Percentiles rank a stretch among this genome's conserved stretches.
These are phyloP conservation scores for Siderastrea radians DNA, from an alignment of 92 coral and sea anemone species.

Conservation along the genomic window DNA sequence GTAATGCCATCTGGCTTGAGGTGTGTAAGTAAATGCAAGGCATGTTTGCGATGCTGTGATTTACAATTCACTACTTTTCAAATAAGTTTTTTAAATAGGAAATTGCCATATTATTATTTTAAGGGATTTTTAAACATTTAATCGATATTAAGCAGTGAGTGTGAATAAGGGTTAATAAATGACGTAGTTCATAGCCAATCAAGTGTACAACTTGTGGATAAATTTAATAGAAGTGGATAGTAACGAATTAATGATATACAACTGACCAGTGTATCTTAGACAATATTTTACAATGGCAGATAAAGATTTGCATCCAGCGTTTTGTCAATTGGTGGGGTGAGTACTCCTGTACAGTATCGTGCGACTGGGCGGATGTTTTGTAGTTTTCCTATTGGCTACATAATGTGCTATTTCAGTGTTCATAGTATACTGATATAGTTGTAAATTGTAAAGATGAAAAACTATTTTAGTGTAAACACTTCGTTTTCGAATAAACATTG, in stretches of 20 bases:
- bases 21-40: not conserved
- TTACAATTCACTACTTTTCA: not conserved
- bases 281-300: not conserved
- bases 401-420: not conserved
- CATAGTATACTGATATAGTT: not conserved
- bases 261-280: slow-evolving; percentile 12
- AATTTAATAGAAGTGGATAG: slow-evolving; percentile 3
- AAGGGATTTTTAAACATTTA: slow-evolving; percentile 4
- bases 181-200: not conserved
- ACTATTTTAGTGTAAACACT: slow-evolving; percentile 5
- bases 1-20: not conserved
- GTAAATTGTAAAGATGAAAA: slow-evolving; percentile 19
- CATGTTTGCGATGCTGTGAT: not conserved
- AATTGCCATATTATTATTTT: not conserved
- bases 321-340: not conserved
- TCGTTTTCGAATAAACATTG: slow-evolving; percentile 25
- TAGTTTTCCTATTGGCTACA: not conserved
- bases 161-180: not conserved
- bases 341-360: not conserved
- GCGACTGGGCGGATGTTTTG: not conserved
- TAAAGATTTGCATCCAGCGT: not conserved
- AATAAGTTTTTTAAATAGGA: not conserved
- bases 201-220: not conserved
- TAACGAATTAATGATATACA: not conserved
- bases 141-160: not conserved